A percentile compares a stretch with the other conserved stretches of the same genome.
Evolutionary conservation across 1,140 invertebrate genomes (phyloP).

Genomic region (Lordiphosa clarofinis): DNA sequence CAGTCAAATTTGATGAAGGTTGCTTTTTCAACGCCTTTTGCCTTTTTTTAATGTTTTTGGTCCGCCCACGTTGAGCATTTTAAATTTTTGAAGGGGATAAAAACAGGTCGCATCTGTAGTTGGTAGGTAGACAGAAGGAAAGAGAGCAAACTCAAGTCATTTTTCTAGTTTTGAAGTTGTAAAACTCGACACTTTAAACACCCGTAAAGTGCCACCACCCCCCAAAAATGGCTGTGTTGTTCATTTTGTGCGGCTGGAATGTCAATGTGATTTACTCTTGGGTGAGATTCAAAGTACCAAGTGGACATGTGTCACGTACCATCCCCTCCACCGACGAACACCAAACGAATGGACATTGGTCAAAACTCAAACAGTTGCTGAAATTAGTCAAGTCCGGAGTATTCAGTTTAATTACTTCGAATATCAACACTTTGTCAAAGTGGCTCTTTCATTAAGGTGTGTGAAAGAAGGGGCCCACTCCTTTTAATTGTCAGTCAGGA

Average conservation of each 20-base stretch:
- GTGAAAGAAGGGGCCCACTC: slow-evolving; percentile 12
- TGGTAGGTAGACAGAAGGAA: slow-evolving; percentile 20
- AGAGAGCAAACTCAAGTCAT: slow-evolving; percentile 29
- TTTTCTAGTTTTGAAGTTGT: slow-evolving; percentile 59
- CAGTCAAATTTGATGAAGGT: slow-evolving; percentile 79
- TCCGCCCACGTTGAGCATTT: slow-evolving; percentile 47
- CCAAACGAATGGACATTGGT: slow-evolving; percentile 74
- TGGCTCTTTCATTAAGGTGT: slow-evolving; percentile 59
- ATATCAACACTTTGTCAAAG: slow-evolving; percentile 78
- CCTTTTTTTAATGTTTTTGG: slow-evolving; percentile 10
- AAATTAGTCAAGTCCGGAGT: slow-evolving; percentile 62
- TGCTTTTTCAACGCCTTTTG: slow-evolving; percentile 58
- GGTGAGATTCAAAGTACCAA: slow-evolving; percentile 4
- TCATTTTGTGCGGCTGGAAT: slow-evolving; percentile 47
- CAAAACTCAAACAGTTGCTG: slow-evolving; percentile 56
- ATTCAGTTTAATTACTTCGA: slow-evolving; percentile 75
- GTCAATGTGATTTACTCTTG: slow-evolving; percentile 61
- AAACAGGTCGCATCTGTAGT: slow-evolving; percentile 22
- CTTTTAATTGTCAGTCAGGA: slow-evolving; percentile 54
- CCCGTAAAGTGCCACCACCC: slow-evolving; percentile 15
- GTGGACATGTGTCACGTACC: slow-evolving; percentile 38
- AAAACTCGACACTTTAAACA: slow-evolving; percentile 75
- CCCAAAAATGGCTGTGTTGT: slow-evolving; percentile 3
- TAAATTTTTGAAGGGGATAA: slow-evolving; percentile 21
- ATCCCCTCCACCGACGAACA: background rate